phyloP scores from a whole-genome alignment of 2,888 invertebrate genomes.

The Apamea epomidion region DNA sequence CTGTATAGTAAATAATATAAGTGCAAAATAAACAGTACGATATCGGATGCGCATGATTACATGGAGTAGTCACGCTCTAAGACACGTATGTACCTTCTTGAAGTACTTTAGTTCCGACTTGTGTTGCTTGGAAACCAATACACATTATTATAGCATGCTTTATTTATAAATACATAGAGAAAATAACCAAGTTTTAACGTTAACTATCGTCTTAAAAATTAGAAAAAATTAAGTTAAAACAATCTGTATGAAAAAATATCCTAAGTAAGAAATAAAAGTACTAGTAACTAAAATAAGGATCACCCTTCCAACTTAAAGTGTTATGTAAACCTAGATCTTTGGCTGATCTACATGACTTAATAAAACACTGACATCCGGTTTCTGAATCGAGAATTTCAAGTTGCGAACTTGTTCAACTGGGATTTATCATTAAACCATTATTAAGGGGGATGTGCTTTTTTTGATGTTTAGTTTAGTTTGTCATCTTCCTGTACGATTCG shows the following conservation, averaged over 20 bases:
- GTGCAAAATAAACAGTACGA: not conserved
- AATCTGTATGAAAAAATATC: too few species aligned
- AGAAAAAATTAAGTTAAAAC: not conserved
- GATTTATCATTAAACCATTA: too few species aligned
- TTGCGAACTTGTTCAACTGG: too few species aligned
- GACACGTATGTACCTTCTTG: conserved; percentile 82
- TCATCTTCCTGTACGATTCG: too few species aligned
- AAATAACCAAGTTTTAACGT: not conserved
- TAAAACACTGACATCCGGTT: too few species aligned
- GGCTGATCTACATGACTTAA: not conserved
- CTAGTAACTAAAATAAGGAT: too few species aligned
- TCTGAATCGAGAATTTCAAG: too few species aligned
- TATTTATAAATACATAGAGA: not conserved
- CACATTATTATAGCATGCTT: conserved; percentile 46
- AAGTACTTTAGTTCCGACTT: conserved; percentile 87
- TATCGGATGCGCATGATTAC: not conserved
- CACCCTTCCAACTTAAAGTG: too few species aligned
- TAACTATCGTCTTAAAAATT: too few species aligned
- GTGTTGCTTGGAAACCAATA: conserved; percentile 85
- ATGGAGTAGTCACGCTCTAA: conserved; percentile 33
- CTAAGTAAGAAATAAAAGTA: too few species aligned
- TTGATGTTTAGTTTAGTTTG: too few species aligned
- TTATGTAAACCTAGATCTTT: not conserved
- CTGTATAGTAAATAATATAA: not conserved
- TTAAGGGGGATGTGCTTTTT: too few species aligned